phyloP scores from a whole-genome alignment of 2,888 invertebrate species.

The Nemotelus pantherinus region DNA sequence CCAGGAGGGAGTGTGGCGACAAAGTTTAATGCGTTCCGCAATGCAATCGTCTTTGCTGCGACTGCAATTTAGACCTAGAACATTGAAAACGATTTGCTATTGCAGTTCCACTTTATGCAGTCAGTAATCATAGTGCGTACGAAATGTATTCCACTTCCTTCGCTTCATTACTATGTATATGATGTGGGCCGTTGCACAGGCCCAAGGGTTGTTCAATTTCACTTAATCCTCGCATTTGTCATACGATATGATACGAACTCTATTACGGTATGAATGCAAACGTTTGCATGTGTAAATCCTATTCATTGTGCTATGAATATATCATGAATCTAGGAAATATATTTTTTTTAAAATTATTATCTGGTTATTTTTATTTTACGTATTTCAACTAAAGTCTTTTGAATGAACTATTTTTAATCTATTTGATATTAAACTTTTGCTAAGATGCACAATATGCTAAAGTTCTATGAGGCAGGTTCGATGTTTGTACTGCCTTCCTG shows the following conservation, averaged over 20 bases:
- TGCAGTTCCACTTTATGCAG: background rate
- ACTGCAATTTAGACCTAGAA: conserved; percentile 29
- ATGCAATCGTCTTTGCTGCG: conserved; percentile 17
- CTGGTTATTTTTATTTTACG: too few species aligned
- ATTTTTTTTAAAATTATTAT: too few species aligned
- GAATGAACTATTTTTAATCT: too few species aligned
- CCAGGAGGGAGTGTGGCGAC: conserved; percentile 25
- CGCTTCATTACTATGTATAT: background rate
- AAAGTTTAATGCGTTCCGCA: conserved; percentile 40
- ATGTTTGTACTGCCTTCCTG: too few species aligned
- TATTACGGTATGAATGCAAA: background rate
- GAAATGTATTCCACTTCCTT: conserved; percentile 23
- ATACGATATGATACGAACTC: background rate
- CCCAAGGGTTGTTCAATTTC: background rate
- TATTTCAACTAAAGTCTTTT: too few species aligned
- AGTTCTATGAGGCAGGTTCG: too few species aligned
- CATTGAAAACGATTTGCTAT: conserved; percentile 27
- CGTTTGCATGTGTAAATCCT: too few species aligned
- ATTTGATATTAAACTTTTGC: too few species aligned
- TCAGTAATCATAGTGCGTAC: conserved; percentile 25
- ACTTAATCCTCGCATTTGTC: background rate
- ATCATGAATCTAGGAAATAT: too few species aligned
- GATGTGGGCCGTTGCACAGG: background rate
- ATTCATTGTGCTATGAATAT: too few species aligned
- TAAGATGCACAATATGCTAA: too few species aligned